Conservation (phyloP, 2,888 invertebrate species). For the Lutraria lutraria region DNA sequence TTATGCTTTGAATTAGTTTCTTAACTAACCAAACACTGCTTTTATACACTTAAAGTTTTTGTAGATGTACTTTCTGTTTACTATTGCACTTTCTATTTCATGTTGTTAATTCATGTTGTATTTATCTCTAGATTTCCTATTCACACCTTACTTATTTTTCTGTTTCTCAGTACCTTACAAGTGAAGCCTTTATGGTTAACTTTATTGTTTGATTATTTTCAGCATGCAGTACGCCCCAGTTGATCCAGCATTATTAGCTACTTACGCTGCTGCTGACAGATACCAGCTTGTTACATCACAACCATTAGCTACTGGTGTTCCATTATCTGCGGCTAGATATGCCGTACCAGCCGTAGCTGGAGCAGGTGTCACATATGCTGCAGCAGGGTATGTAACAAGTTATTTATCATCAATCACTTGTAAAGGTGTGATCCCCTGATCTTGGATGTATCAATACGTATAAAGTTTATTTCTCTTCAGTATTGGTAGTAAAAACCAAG, state of each 20-base stretch:
- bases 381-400: constrained; percentile 66
- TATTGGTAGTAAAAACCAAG: too few relatives aligned
- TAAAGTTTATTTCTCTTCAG: too few relatives aligned
- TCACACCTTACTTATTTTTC: neutral
- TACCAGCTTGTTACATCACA: constrained; percentile 84
- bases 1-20: constrained; percentile 2
- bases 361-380: constrained; percentile 68
- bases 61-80: neutral
- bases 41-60: neutral
- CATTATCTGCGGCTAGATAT: constrained; percentile 77
- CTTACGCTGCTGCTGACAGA: constrained; percentile 80
- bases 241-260: constrained; percentile 97
- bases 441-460: too few relatives aligned
- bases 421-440: too few relatives aligned
- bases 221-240: constrained; percentile 79
- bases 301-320: constrained; percentile 76
- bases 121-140: neutral
- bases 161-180: neutral
- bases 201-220: constrained; percentile 34
- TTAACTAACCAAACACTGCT: constrained; percentile 1
- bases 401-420: neutral
- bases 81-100: constrained; percentile 8
- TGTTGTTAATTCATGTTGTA: neutral
- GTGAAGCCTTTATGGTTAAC: neutral
- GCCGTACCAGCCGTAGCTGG: constrained; percentile 79